phyloP scores from a whole-genome alignment of 1,140 invertebrate genomes.

The Hylyphantes graminicola region DNA sequence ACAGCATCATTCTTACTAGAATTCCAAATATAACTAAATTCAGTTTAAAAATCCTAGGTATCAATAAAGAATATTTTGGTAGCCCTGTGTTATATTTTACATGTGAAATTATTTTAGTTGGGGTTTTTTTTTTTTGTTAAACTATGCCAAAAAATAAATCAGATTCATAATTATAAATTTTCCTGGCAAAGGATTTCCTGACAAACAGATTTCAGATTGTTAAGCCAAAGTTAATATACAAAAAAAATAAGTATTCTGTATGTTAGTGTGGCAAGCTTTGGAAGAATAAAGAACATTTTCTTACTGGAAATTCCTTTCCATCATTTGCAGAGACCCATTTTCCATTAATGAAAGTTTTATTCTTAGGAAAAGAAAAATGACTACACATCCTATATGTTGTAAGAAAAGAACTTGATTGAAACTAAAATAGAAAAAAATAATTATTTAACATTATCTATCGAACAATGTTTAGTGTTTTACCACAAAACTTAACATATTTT shows the following conservation, averaged over 20 bases:
- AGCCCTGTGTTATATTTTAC: too few relatives aligned
- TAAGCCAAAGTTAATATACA: conserved; percentile 69
- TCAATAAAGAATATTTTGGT: too few relatives aligned
- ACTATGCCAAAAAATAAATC: not conserved
- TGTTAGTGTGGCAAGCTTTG: conserved; percentile 3
- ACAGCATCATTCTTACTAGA: too few relatives aligned
- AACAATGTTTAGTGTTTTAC: too few relatives aligned
- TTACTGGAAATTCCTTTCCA: conserved; percentile 79
- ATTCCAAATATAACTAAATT: too few relatives aligned
- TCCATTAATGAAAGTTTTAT: conserved; percentile 81
- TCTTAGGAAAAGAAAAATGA: conserved; percentile 62
- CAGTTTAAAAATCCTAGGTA: too few relatives aligned
- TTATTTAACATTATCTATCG: too few relatives aligned
- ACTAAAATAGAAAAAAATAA: too few relatives aligned
- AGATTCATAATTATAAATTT: conserved; percentile 15
- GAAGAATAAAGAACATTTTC: conserved; percentile 9
- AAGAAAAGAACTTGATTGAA: too few relatives aligned
- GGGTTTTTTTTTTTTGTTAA: not conserved
- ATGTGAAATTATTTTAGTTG: not conserved
- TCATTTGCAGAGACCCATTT: conserved; percentile 80
- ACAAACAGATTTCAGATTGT: conserved; percentile 23
- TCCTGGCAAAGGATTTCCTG: not conserved
- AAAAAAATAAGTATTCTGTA: not conserved
- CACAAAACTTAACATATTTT: too few relatives aligned
- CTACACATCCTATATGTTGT: too few relatives aligned